Percentiles rank a stretch among this genome's conserved stretches.
Evolutionary conservation across 2,888 invertebrate species (phyloP).

Genomic region (Drosophila meridiana): DNA sequence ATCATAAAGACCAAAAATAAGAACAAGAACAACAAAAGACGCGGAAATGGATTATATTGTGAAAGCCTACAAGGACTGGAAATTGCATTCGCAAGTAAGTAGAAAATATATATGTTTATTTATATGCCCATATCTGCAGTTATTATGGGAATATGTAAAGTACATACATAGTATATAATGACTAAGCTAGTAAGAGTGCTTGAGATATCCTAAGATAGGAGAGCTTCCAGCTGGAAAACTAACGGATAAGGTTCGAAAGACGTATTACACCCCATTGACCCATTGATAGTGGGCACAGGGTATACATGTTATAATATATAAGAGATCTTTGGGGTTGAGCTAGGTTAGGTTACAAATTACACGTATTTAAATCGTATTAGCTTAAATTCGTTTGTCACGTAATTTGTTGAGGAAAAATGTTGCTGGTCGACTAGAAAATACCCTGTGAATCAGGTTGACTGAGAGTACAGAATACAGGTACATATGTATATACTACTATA

Average conservation of each 20-base stretch:
- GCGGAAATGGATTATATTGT: slow-evolving; percentile 84
- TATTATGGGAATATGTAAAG: not conserved
- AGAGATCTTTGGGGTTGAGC: slow-evolving; percentile 20
- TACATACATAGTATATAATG: not conserved
- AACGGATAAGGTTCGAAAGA: too few species aligned
- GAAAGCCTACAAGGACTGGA: slow-evolving; percentile 85
- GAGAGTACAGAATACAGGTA: not conserved
- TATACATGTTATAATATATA: not conserved
- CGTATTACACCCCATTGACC: not conserved
- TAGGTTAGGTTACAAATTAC: slow-evolving; percentile 41
- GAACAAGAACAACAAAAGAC: slow-evolving; percentile 36
- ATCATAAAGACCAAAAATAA: slow-evolving; percentile 31
- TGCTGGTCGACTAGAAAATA: not conserved
- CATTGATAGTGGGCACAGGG: not conserved
- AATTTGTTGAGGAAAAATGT: not conserved
- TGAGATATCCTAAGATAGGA: not conserved
- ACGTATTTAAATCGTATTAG: not conserved
- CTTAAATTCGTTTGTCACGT: slow-evolving; percentile 1
- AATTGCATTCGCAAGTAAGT: slow-evolving; percentile 84
- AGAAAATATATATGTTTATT: not conserved
- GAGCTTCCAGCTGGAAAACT: not conserved
- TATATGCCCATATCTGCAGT: not conserved
- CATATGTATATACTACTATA: not conserved
- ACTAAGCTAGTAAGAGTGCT: not conserved
- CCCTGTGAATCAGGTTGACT: not conserved